Evolutionary conservation across 2,888 invertebrate species (phyloP).

Genomic region (Drosophila yooni): DNA sequence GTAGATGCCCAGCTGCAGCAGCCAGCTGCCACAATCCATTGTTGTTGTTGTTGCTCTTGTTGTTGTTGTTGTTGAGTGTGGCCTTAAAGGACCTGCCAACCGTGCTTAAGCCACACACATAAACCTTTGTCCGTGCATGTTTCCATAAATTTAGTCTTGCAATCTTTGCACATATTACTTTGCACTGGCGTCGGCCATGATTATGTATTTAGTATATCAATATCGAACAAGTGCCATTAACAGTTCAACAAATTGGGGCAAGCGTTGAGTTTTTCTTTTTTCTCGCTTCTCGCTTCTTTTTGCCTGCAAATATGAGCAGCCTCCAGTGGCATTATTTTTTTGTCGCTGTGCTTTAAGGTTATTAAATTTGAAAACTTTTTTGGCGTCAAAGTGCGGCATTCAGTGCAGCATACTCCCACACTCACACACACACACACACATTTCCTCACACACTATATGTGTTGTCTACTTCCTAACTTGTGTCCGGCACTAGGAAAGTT

Average conservation of each 20-base stretch:
- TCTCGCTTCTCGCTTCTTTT: neutral
- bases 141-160: constrained; percentile 40
- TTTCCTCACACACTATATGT: constrained; percentile 1
- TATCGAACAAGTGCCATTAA: constrained; percentile 63
- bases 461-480: constrained; percentile 33
- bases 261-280: constrained; percentile 22
- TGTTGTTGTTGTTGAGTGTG: constrained; percentile 7
- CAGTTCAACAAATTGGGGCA: constrained; percentile 50
- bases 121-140: constrained; percentile 53
- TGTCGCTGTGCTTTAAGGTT: constrained; percentile 64
- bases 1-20: constrained; percentile 67
- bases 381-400: constrained; percentile 61
- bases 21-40: constrained; percentile 64
- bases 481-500: constrained; percentile 55
- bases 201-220: constrained; percentile 47
- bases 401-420: constrained; percentile 26
- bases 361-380: constrained; percentile 80
- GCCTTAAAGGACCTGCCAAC: constrained; percentile 45
- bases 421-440: constrained; percentile 6
- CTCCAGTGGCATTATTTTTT: constrained; percentile 35
- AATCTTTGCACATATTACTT: constrained; percentile 50
- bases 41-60: neutral
- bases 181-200: constrained; percentile 31
- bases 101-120: constrained; percentile 29
- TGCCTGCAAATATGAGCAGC: constrained; percentile 24